Conservation (phyloP, 2,797 vertebrate species). For the Pitangus sulphuratus region DNA sequence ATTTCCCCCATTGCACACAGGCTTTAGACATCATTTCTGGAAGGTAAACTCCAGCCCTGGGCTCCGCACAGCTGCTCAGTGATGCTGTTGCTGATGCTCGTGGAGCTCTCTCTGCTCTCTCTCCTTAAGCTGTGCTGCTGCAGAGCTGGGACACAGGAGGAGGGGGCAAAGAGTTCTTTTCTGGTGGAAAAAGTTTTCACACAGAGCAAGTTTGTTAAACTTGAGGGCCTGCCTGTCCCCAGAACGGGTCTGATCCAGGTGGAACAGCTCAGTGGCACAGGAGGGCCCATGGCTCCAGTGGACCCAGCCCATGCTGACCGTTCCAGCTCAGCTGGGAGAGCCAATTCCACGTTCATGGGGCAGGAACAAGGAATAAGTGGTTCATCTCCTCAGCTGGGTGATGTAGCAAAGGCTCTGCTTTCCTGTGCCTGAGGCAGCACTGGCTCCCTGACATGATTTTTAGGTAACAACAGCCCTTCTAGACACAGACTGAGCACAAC, state of each 20-base stretch:
- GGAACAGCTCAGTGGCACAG: neutral
- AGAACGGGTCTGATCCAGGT: neutral
- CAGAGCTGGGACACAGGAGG: neutral
- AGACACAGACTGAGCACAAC: neutral
- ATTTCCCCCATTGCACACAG: neutral
- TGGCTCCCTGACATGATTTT: neutral
- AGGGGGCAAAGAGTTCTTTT: neutral
- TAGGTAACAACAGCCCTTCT: neutral
- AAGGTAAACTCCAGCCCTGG: neutral
- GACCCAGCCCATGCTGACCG: neutral
- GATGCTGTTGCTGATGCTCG: neutral
- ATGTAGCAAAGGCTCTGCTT: neutral
- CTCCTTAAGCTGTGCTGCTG: neutral
- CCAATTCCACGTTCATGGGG: neutral
- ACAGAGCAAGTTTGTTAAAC: neutral
- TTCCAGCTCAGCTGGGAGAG: neutral
- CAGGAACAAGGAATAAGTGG: neutral
- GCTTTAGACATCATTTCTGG: neutral
- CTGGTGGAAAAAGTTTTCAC: neutral
- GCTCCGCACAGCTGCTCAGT: neutral
- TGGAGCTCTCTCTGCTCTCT: neutral
- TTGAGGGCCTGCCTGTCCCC: neutral
- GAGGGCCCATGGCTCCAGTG: neutral
- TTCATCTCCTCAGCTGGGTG: neutral
- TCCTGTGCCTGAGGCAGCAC: neutral